Conservation (phyloP, 2,888 invertebrate species). For the Vannuccia rotundouncinata region DNA sequence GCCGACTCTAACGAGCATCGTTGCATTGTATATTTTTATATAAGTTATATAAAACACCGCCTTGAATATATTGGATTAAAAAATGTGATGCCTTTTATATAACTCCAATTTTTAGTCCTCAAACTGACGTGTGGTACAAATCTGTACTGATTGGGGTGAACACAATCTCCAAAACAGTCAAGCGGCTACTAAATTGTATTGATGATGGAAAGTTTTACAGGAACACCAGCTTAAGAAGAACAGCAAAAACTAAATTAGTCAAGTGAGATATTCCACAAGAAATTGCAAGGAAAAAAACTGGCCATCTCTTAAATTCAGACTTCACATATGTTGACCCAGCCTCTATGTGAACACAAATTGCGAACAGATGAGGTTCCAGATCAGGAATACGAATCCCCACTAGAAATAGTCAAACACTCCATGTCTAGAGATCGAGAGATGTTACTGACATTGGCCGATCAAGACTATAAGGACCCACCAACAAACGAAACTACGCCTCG, state of each 20-base stretch:
- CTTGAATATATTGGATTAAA: background rate
- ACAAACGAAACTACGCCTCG: too few species aligned
- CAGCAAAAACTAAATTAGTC: background rate
- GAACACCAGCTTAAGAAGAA: constrained; percentile 7
- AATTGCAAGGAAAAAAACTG: background rate
- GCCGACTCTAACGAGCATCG: constrained; percentile 16
- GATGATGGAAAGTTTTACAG: constrained; percentile 24
- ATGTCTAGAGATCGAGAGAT: background rate
- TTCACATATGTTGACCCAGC: background rate
- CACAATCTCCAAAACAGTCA: background rate
- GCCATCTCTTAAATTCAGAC: background rate
- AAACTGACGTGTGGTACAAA: constrained; percentile 10
- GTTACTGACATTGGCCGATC: background rate
- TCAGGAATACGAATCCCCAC: background rate
- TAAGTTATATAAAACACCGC: background rate
- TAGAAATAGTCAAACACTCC: background rate
- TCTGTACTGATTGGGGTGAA: background rate
- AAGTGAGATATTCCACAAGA: background rate
- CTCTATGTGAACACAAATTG: background rate
- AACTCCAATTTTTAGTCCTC: constrained; percentile 11
- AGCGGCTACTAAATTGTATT: constrained; percentile 12
- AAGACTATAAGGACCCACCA: background rate
- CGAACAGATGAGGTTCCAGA: background rate
- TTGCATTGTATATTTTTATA: constrained; percentile 11
- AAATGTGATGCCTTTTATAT: constrained; percentile 6